phyloP scores from a whole-genome alignment of 2,113 vertebrate genomes.

The Oceanites oceanicus region DNA sequence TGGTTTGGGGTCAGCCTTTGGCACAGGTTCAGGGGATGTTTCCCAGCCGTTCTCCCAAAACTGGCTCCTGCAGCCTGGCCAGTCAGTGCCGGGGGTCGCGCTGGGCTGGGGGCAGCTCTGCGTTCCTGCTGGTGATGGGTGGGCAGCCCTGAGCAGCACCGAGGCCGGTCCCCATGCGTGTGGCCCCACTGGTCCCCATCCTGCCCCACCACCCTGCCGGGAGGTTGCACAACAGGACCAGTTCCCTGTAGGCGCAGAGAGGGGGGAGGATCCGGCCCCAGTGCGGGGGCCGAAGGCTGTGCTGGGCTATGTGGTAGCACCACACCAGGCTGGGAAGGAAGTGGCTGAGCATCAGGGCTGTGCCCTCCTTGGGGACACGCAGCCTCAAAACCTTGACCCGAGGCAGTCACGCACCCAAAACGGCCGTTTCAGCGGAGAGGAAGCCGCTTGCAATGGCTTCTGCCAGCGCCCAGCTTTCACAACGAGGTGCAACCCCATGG shows the following conservation, averaged over 20 bases:
- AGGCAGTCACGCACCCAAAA: rapidly evolving
- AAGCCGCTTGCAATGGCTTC: background rate
- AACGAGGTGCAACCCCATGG: rapidly evolving
- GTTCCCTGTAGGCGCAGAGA: rapidly evolving
- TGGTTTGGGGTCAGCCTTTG: background rate
- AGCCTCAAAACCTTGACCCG: rapidly evolving
- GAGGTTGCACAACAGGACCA: background rate
- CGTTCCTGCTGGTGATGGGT: background rate
- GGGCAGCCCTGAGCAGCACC: background rate
- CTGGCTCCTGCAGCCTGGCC: background rate
- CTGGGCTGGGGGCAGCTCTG: background rate
- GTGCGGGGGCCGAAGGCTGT: rapidly evolving
- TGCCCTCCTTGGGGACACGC: background rate
- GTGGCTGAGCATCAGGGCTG: background rate
- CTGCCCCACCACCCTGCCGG: background rate
- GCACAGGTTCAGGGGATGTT: rapidly evolving
- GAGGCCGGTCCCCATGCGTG: rapidly evolving
- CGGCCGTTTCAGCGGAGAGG: rapidly evolving
- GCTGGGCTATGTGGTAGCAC: rapidly evolving
- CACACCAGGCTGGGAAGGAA: background rate
- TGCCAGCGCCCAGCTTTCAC: background rate
- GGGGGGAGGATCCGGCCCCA: rapidly evolving
- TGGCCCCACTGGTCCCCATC: background rate
- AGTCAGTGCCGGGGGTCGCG: rapidly evolving
- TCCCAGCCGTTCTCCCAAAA: background rate